Base-by-base conservation (phyloP, 1,140 invertebrate genomes). In the Riptortus pedestris region DNA sequence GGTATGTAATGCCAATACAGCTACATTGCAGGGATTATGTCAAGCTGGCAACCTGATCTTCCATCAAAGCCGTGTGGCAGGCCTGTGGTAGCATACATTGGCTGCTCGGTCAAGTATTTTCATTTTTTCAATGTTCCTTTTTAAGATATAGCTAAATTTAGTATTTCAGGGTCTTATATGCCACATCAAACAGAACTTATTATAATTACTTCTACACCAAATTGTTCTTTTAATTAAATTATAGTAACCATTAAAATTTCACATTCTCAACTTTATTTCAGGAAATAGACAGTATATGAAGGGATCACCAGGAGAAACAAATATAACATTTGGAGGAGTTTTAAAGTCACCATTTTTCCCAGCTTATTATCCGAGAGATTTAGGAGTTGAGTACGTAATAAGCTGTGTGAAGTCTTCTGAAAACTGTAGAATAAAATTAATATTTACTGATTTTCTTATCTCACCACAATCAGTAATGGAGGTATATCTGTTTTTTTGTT, bases 331-430 rank as follows among this genome's bases (percentile, higher is more conserved):
- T 11, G 74, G 75, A 9, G 80, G 79, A 0, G 73, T 75, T 57
- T 66, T 84, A 60, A 80, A 73, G 48, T 83, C 85, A 3, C 86
- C 86, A 2, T 86, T 85, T 71, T 87, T 87, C 65, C 85, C 86
- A 0, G 76, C 80, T 66, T 75, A 78, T 12, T 87, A 87, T 75
- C 83, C 85, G 0, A 75, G 81, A 20, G 85, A 87, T 67, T 79
- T 86, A 67, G 81, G 80, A 51, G 78, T 81, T 62, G 85, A 87
- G 69, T 84, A 86, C 67, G 74, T 85, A 3, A 77, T 87, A 26
- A 80, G 77, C 16, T 84, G 84, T 70, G 71, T 73, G 63, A 2
- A 51, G 1, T 64, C 69, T 60, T 73, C 73, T 33, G 75, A 79
- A 20, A 74, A 74, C 4, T 85, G 84, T 67, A 73, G 79, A 20